Percentiles rank a stretch among this genome's conserved stretches.
Conservation (phyloP, 2,113 vertebrate genomes). For the Cariama cristata region DNA sequence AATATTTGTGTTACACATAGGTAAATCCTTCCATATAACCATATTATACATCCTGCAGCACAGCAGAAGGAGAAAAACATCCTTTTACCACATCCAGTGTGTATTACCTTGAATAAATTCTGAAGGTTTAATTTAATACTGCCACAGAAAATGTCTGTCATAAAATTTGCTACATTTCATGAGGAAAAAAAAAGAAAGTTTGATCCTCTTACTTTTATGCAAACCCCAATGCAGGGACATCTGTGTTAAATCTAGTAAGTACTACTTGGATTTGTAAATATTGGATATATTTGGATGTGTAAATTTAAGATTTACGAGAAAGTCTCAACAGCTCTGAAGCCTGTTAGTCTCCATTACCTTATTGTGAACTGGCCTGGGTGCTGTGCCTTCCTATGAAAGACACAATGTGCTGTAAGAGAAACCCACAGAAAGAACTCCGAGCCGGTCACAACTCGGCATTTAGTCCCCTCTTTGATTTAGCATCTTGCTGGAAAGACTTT, state of each 20-base stretch:
- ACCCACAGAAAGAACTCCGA: neutral
- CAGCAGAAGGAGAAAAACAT: neutral
- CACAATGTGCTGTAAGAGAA: neutral
- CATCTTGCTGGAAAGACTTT: neutral
- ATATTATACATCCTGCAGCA: neutral
- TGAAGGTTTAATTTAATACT: neutral
- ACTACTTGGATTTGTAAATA: neutral
- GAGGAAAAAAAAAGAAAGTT: neutral
- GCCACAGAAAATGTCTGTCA: neutral
- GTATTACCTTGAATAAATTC: neutral
- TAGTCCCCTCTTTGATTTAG: neutral
- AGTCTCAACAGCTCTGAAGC: neutral
- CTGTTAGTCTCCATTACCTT: neutral
- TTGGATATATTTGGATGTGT: neutral
- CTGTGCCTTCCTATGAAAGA: neutral
- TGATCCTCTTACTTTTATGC: neutral
- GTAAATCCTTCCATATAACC: neutral
- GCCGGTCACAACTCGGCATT: neutral
- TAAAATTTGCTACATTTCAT: neutral
- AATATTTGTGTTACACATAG: neutral
- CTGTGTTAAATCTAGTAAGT: neutral
- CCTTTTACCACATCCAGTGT: neutral
- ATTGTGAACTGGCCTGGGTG: neutral
- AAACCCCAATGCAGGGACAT: neutral
- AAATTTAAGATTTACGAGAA: neutral